Evolutionary conservation across 1,140 invertebrate genomes (phyloP).

Genomic region (Platyscapa corneri): DNA sequence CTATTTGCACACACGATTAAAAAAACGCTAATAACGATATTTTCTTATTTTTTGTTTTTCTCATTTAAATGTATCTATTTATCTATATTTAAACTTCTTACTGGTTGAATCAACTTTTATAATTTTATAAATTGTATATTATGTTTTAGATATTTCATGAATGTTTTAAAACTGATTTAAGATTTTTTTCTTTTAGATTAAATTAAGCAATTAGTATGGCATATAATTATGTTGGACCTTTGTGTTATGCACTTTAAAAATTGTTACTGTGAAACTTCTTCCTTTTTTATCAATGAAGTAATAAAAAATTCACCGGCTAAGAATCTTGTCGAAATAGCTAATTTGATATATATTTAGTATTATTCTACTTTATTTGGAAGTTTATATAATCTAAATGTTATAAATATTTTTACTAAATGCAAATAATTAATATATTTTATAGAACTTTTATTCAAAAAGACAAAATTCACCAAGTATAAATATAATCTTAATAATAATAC

Average conservation of each 20-base stretch:
- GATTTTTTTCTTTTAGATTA: neutral
- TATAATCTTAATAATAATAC: neutral
- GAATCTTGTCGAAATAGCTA: neutral
- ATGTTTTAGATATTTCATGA: neutral
- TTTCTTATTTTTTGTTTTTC: neutral
- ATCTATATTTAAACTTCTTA: neutral
- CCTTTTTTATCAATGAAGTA: too few relatives aligned
- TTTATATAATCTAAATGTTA: neutral
- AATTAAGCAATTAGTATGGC: neutral
- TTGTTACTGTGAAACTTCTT: slow-evolving; percentile 17
- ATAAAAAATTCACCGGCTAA: slow-evolving; percentile 23
- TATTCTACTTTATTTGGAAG: neutral
- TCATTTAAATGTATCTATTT: neutral
- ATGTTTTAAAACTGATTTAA: neutral
- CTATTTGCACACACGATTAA: slow-evolving; percentile 19
- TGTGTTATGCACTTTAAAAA: slow-evolving; percentile 12
- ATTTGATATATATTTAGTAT: neutral
- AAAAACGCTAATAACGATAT: slow-evolving; percentile 6
- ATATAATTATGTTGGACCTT: neutral
- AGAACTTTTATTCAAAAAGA: neutral
- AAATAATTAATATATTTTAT: neutral
- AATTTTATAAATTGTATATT: neutral
- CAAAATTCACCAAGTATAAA: neutral
- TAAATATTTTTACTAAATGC: neutral
- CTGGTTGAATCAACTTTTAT: neutral